Percentiles rank a stretch among this genome's conserved stretches.
Evolutionary conservation across 2,888 invertebrate genomes (phyloP).

Genomic region (Chalcis sispes): DNA sequence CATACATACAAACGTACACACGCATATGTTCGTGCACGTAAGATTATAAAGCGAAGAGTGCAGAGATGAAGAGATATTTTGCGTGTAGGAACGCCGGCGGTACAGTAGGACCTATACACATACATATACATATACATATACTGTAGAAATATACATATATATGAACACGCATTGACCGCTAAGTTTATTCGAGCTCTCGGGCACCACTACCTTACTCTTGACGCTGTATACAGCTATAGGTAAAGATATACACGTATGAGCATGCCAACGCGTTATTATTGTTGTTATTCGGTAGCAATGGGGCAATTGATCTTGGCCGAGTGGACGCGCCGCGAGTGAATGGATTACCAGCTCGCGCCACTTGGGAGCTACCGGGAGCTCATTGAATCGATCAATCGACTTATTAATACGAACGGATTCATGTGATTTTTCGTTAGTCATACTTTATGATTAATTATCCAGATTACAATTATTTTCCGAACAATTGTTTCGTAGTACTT

Average conservation of each 20-base stretch:
- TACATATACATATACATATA: not conserved
- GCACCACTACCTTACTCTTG: too few relatives aligned
- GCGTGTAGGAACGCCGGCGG: not conserved
- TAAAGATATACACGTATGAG: too few relatives aligned
- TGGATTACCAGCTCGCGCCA: slow-evolving; percentile 50
- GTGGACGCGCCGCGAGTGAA: slow-evolving; percentile 53
- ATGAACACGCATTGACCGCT: not conserved
- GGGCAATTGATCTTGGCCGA: slow-evolving; percentile 67
- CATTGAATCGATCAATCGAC: slow-evolving; percentile 42
- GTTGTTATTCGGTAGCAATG: slow-evolving; percentile 71
- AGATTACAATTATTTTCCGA: too few relatives aligned
- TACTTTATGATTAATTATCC: slow-evolving; percentile 40
- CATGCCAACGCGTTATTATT: slow-evolving; percentile 64
- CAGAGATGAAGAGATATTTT: slow-evolving; percentile 34
- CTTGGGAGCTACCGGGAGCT: slow-evolving; percentile 25
- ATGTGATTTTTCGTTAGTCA: slow-evolving; percentile 31
- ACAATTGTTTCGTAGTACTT: too few relatives aligned
- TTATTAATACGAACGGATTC: slow-evolving; percentile 34
- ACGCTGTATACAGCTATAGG: too few relatives aligned
- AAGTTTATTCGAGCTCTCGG: slow-evolving; percentile 7
- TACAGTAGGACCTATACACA: not conserved
- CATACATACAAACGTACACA: too few relatives aligned
- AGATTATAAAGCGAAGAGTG: slow-evolving; percentile 52
- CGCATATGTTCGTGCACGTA: slow-evolving; percentile 35
- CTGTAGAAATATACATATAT: not conserved